Evolutionary conservation across 2,888 invertebrate genomes (phyloP), one percentile per base, ranked within the genome.

Genomic region (Brachylomia viminalis): DNA sequence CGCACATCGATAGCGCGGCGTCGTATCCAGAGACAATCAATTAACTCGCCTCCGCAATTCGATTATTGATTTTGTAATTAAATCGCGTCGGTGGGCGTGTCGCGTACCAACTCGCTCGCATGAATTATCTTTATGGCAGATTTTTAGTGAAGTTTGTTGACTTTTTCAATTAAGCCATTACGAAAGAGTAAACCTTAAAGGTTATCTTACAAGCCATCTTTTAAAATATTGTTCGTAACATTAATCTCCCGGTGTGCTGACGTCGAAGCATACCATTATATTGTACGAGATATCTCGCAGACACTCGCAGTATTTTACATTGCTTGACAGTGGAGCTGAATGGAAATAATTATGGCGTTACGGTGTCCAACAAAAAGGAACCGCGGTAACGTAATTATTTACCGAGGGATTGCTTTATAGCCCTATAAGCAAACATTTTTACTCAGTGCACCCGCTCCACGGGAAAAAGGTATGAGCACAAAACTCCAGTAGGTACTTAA

Each of bases 1-100:
- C 93, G 94, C 93, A 91, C 87, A 75, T 83, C 89, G 95, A 95
- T 95, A 93, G 87, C 91, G 88, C 91, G 90, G 88, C 89, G 85
- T 92, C 89, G 87, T 92, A 94, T 94, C 95, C 90, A 88, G 90
- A 89, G 92, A 94, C 94, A 94, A 95, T 95, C 94, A 94, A 94
- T 95, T 94, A 94, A 93, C 91, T 91, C 87, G 89, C 90, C 89
- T 90, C 85, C 87, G 91, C 93, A 93, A 93, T 95, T 95, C 95
- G 95, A 95, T 95, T 95, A 95, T 95, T 95, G 95, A 95, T 95
- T 95, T 94, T 92, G 94, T 95, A 96, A 96, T 96, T 95, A 95
- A 95, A 96, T 93, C 93, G 92, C 93, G 89, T 90, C 87, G 92
- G 93, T 93, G 93, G 94, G 95, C 93, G 95, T 91, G 90, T 89